Evolutionary conservation across 2,113 vertebrate genomes (phyloP).

Genomic region (Merops nubicus): DNA sequence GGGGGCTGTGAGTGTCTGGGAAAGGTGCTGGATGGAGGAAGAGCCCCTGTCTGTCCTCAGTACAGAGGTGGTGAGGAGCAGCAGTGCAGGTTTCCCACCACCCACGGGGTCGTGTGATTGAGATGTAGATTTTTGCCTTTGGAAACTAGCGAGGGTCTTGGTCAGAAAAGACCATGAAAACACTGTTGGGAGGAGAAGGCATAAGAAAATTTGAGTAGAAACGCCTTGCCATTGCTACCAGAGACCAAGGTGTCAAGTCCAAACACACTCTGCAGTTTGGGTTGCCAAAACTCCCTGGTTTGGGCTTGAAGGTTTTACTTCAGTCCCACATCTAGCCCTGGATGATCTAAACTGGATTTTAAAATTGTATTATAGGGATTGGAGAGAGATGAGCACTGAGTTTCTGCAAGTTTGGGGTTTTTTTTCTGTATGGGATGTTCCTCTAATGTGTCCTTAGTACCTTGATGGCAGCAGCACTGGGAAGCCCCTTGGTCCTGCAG

Average conservation of each 20-base stretch:
- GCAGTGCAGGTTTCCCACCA: neutral
- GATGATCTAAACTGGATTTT: neutral
- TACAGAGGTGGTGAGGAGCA: neutral
- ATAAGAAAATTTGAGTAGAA: neutral
- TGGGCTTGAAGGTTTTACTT: neutral
- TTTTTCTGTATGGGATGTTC: neutral
- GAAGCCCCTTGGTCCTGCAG: neutral
- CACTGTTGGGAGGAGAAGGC: neutral
- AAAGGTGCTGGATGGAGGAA: neutral
- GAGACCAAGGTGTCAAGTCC: neutral
- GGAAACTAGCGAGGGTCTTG: neutral
- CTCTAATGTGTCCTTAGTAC: neutral
- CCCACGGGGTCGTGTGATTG: neutral
- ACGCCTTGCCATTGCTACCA: rapidly evolving
- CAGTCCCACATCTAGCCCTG: neutral
- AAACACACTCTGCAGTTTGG: rapidly evolving
- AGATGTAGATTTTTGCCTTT: neutral
- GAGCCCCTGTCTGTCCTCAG: neutral
- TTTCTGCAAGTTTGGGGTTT: neutral
- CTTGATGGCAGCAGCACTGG: rapidly evolving
- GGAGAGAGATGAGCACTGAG: neutral
- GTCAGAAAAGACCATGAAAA: neutral
- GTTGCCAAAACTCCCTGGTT: neutral
- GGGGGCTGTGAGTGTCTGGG: neutral
- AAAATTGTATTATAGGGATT: neutral